Evolutionary conservation across 23 tunicate genomes (phyloP), one percentile per base, ranked within the genome.

Genomic region (Ciona savignyi): DNA sequence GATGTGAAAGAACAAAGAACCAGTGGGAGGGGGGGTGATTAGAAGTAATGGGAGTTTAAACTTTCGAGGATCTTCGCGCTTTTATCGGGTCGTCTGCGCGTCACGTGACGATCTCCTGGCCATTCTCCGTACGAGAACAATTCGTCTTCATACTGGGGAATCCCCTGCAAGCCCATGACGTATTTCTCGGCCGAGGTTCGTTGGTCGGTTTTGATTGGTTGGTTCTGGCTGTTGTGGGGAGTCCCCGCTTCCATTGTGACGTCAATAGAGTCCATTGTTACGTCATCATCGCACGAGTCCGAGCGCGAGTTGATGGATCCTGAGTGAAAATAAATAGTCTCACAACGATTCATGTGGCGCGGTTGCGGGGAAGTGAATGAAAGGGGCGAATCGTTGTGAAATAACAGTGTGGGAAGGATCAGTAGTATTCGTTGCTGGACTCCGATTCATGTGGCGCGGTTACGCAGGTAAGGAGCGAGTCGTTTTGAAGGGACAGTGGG

Each of bases 101-200:
- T 42, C 15, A 15, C 9, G 15, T 42, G 15, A 6, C 15, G 9
- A 15, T 42, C 69, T 66, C 21, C 65, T 19, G 61, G 62, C 65
- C 48, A 66, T 2, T 77, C 66, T 2, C 81, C 72, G 1, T 27
- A 28, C 15, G 33, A 1, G 32, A 65, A 77, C 25, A 77, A 26
- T 34, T 66, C 81, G 23, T 77, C 81, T 33, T 66, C 72, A 23
- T 77, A 65, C 35, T 65, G 81, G 32, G 81, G 81, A 32, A 65
- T 42, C 25, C 74, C 74, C 33, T 78, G 73, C 26, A 69, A 62
- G 1, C 51, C 28, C 74, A 60, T 34, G 51, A 78, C 74, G 68
- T 76, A 76, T 76, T 76, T 76, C 33, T 76, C 80, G 6, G 80
- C 80, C 19, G 79, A 62, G 23, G 69, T 62, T 69, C 23, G 23